A percentile compares a stretch with the other conserved stretches of the same genome.
Conservation (phyloP, 2,797 vertebrate genomes). For the Argya squamiceps region DNA sequence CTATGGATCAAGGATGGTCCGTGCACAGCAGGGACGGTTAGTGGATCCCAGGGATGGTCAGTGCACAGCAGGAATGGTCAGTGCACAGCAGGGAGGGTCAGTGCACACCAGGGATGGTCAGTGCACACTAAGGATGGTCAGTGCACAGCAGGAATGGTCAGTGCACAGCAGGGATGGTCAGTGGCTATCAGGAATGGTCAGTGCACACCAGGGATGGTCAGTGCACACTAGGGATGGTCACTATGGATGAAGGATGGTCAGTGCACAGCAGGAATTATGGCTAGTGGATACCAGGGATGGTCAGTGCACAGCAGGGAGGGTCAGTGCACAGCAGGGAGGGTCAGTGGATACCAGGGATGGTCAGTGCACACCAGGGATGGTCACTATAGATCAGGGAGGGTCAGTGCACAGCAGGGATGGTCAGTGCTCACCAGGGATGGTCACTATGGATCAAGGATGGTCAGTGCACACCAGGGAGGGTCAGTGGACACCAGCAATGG, state of each 20-base stretch:
- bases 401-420: rapidly evolving
- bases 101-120: not conserved
- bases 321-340: rapidly evolving
- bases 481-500: rapidly evolving
- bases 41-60: rapidly evolving
- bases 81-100: rapidly evolving
- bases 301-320: rapidly evolving
- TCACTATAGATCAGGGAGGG: not conserved
- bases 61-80: rapidly evolving
- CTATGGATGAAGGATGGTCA: rapidly evolving
- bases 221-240: rapidly evolving
- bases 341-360: rapidly evolving
- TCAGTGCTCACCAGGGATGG: rapidly evolving
- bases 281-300: rapidly evolving
- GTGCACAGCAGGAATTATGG: rapidly evolving
- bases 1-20: rapidly evolving
- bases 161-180: rapidly evolving
- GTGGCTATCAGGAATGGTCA: rapidly evolving
- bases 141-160: rapidly evolving
- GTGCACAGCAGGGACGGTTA: rapidly evolving
- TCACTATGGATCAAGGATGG: not conserved
- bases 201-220: rapidly evolving
- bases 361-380: rapidly evolving
- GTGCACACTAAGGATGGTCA: rapidly evolving
- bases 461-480: rapidly evolving